phyloP scores from a whole-genome alignment of 2,797 vertebrate species.

The Arnoldichthys spilopterus region DNA sequence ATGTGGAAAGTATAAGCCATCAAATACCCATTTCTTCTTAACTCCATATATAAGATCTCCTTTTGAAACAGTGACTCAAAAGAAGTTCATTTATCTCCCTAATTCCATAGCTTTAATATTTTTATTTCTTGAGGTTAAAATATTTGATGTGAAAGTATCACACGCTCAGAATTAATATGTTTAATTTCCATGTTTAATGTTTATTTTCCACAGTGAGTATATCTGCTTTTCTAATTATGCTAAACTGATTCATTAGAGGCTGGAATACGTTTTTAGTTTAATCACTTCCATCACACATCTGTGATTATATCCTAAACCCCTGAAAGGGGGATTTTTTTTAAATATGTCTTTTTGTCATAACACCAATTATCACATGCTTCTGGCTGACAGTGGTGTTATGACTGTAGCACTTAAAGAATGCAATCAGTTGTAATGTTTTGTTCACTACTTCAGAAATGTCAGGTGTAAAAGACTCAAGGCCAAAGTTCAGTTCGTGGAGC shows the following conservation, averaged over 20 bases:
- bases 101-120: constrained; percentile 27
- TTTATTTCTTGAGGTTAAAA: background rate
- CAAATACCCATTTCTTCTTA: constrained; percentile 33
- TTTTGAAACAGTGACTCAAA: constrained; percentile 1
- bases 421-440: background rate
- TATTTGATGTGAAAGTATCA: background rate
- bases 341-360: constrained; percentile 16
- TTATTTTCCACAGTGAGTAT: constrained; percentile 30
- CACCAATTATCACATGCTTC: constrained; percentile 34
- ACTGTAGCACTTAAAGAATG: background rate
- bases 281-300: constrained; percentile 41
- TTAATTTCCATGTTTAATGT: background rate
- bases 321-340: background rate
- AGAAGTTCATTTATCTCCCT: constrained; percentile 37
- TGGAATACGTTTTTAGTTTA: constrained; percentile 36
- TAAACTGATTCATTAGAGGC: constrained; percentile 42
- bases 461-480: background rate
- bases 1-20: constrained; percentile 43
- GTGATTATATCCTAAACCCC: constrained; percentile 19
- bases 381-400: background rate
- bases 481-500: background rate
- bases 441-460: background rate
- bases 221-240: constrained; percentile 54
- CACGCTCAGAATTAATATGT: background rate
- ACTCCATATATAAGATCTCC: constrained; percentile 14